Evolutionary conservation across 2,113 vertebrate genomes (phyloP), one percentile per base, ranked within the genome.

Genomic region (Hyperoodon ampullatus): DNA sequence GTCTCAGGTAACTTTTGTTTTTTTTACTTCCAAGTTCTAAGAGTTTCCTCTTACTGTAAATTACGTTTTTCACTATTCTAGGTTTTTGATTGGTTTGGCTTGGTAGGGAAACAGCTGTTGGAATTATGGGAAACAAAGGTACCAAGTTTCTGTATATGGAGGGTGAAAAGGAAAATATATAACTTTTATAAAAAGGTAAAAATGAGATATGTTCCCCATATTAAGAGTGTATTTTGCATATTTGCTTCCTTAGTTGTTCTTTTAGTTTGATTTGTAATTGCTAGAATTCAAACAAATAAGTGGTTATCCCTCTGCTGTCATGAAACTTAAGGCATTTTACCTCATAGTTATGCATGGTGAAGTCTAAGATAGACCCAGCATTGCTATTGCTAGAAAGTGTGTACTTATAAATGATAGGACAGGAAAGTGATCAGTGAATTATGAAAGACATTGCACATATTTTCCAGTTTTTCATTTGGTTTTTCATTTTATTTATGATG

Each of bases 1-100:
- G 53, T 98, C 99, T 55, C 99, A 98, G 99, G 99, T 99, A 98
- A 98, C 68, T 74, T 53, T 71, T 71, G 12, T 11, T 44, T 66
- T 55, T 47, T 63, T 89, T 28, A 35, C 8, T 82, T 90, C 30
- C 47, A 86, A 60, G 82, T 84, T 77, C 24, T 89, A 82, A 61
- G 87, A 16, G 6, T 33, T 83, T 95, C 1, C n/a, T 80, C 21
- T 82, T 30, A 47, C 13, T 50, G 0, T 78, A 55, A 63, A 30
- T 74, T 77, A 50, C 24, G 10, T 50, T 85, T 93, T 80, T 88
- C 24, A 70, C 39, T 77, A 92, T 95, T 90, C 30, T 84, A 35
- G 4, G 9, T 35, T 47, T 85, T 65, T 74, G 3, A 65, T 82
- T 92, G 13, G 21, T 42, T 89, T 92, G 23, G 30, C 68, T 93